These are phyloP conservation scores for Teinopalpus imperialis DNA, from an alignment of 2,888 invertebrate species.

Conservation along the genomic window DNA sequence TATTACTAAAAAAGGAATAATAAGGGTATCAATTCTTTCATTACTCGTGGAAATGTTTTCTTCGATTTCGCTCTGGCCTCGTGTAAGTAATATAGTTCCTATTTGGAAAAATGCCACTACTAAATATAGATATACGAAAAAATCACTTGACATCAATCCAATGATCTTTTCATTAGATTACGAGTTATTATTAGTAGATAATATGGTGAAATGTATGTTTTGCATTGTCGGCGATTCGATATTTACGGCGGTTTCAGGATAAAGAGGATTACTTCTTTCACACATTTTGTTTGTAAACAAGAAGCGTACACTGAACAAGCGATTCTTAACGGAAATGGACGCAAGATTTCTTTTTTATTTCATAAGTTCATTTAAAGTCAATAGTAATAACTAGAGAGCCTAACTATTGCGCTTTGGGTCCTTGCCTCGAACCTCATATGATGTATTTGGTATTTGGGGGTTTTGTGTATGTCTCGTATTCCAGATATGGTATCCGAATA, in stretches of 20 bases:
- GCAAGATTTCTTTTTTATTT: no score
- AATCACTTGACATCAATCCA: neutral
- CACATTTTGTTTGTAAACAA: conserved; percentile 15
- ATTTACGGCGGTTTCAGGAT: neutral
- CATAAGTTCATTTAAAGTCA: no score
- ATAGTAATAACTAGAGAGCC: no score
- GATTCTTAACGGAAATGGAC: no score
- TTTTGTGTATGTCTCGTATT: no score
- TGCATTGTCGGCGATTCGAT: neutral
- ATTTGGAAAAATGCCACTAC: conserved; percentile 58
- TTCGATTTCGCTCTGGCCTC: conserved; percentile 31
- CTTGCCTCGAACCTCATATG: no score
- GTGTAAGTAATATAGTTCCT: conserved; percentile 50
- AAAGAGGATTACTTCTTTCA: neutral
- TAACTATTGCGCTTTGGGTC: no score
- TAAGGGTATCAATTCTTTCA: no score
- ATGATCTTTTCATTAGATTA: conserved; percentile 3
- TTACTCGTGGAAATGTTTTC: conserved; percentile 25
- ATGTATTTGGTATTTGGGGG: no score
- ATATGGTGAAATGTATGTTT: neutral
- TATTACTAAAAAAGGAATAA: no score
- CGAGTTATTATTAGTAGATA: neutral
- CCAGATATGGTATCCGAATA: no score
- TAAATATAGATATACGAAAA: conserved; percentile 6
- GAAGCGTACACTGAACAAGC: conserved; percentile 2